Base-by-base conservation (phyloP, 2,113 vertebrate genomes). In the Forbesichthys papilliferus region DNA sequence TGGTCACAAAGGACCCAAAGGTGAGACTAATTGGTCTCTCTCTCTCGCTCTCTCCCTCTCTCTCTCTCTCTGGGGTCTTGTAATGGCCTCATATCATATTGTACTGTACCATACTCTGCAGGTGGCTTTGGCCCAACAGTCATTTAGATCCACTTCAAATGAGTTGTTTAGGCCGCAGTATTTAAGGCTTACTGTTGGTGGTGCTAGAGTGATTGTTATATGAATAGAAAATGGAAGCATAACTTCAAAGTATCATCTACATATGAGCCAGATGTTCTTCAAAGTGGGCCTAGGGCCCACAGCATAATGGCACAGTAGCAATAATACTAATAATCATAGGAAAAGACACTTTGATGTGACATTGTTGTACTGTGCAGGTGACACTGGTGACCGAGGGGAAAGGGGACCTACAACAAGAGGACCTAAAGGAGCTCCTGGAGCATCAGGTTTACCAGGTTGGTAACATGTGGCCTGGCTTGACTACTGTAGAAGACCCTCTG, bases 351-450 rank as follows among this genome's bases (percentile, higher is more conserved):
- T 27, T 27, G 27, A 27, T 47, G 27, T 46, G 10, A 20, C 5
- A 33, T 10, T 57, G 55, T 0, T 68, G 33, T 59, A 33, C 14
- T 58, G 42, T 58, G 34, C 88, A 99, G 97, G 97, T 89, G 97
- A 99, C 81, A 87, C 90, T 57, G 97, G 97, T 67, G 96, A 98
- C 89, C 93, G 89, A 77, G 97, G 97, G 34, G 97, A 98, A 5
- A 93, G 93, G 90, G 97, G 97, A 54, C 88, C 92, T 64, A 94
- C 94, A 73, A 82, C 89, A 66, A 93, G 93, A 91, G 97, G 97
- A 58, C 55, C 84, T 11, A 97, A 97, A 89, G 97, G 97, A 75
- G 78, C 87, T 36, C 95, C 95, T 6, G 97, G 97, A 75, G 86
- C 89, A n/a, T 89, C 87, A 61, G 97, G 97, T 74, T 94, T 96